Percentiles rank a stretch among this genome's conserved stretches.
Conservation (phyloP, 2,797 vertebrate genomes). For the Threskiornis aethiopicus region DNA sequence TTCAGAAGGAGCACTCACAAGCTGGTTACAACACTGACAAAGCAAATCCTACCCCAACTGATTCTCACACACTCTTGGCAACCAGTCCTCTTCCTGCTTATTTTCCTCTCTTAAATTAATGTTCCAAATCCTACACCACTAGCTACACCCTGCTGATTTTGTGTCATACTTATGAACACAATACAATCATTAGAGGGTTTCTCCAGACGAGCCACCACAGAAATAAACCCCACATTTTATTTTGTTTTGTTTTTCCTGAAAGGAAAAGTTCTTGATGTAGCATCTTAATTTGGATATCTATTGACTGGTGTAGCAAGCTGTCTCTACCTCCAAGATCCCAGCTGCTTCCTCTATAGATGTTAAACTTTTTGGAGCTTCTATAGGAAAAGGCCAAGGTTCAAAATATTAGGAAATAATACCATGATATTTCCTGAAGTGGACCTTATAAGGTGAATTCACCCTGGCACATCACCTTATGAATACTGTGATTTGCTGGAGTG, state of each 20-base stretch:
- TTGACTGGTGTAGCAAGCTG: neutral
- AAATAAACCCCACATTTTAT: neutral
- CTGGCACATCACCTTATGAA: neutral
- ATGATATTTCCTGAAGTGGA: neutral
- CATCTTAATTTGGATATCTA: neutral
- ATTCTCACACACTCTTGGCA: neutral
- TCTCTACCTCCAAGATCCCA: neutral
- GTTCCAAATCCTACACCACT: neutral
- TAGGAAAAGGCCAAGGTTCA: neutral
- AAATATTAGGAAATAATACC: neutral
- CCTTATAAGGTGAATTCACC: neutral
- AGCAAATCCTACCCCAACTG: neutral
- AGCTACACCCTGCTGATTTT: neutral
- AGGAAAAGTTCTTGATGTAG: neutral
- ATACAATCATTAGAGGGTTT: neutral
- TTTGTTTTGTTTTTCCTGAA: neutral
- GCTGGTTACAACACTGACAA: neutral
- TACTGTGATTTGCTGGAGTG: neutral
- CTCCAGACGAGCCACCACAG: neutral
- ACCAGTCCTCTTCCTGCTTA: slow-evolving; percentile 2
- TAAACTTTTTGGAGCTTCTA: neutral
- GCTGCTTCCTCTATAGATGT: neutral
- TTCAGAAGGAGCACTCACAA: neutral
- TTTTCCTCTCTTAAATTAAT: neutral
- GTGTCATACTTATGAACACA: neutral